A percentile compares a stretch with the other conserved stretches of the same genome.
Conservation (phyloP, 2,113 vertebrate species). For the Lycaon pictus region DNA sequence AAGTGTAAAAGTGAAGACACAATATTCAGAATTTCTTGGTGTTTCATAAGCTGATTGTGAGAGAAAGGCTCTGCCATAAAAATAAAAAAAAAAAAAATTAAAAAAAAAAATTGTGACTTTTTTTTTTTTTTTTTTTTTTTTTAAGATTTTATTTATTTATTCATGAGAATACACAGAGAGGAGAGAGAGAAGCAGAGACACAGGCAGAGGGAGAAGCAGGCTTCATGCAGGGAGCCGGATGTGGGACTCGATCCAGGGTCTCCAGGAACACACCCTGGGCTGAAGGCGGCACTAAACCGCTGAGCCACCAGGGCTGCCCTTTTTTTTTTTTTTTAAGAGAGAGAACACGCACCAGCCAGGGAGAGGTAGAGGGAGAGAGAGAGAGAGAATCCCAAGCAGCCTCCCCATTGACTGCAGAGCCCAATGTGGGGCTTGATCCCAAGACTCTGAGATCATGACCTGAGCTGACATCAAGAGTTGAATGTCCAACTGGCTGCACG, state of each 20-base stretch:
- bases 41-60: background rate
- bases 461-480: background rate
- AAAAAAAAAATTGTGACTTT: background rate
- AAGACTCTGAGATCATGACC: background rate
- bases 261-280: too few species aligned
- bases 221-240: too few species aligned
- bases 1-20: background rate
- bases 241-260: too few species aligned
- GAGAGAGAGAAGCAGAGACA: too few species aligned
- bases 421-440: background rate
- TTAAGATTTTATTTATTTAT: too few species aligned
- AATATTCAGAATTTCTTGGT: background rate
- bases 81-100: conserved; percentile 1
- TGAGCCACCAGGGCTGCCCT: too few species aligned
- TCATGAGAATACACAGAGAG: too few species aligned
- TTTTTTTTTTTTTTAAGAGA: background rate
- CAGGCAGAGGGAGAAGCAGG: too few species aligned
- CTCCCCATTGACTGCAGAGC: background rate
- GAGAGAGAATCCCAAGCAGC: background rate
- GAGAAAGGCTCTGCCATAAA: background rate
- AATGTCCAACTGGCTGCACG: background rate
- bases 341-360: background rate
- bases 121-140: background rate
- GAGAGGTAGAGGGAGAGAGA: background rate
- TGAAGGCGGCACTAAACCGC: too few species aligned